phyloP scores from a whole-genome alignment of 2,888 invertebrate genomes.

The Trachelus stipa region DNA sequence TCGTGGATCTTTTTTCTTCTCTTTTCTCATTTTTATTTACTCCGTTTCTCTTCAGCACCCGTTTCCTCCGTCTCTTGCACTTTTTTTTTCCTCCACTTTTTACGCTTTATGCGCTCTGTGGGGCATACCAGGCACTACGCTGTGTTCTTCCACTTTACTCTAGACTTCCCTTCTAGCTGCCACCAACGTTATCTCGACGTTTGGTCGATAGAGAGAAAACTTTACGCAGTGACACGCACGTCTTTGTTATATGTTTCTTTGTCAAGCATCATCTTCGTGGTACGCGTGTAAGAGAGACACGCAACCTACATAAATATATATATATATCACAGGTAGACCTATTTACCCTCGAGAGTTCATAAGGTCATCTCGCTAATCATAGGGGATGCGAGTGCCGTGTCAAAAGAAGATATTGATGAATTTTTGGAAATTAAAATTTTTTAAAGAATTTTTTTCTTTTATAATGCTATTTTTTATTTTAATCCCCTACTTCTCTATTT shows the following conservation, averaged over 20 bases:
- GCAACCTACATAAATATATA: slow-evolving; percentile 7
- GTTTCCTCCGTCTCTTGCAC: slow-evolving; percentile 15
- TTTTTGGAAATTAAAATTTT: too few species aligned
- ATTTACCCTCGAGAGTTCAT: too few species aligned
- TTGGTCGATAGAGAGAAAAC: not conserved
- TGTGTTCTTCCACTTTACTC: not conserved
- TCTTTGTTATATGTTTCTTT: too few species aligned
- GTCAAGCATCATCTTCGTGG: not conserved
- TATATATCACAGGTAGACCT: slow-evolving; percentile 13
- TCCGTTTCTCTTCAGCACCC: not conserved
- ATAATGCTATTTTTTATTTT: too few species aligned
- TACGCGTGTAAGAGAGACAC: not conserved
- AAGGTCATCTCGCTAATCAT: too few species aligned
- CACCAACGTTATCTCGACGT: slow-evolving; percentile 8
- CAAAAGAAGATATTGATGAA: too few species aligned
- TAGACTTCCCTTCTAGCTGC: not conserved
- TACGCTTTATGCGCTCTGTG: slow-evolving; percentile 16
- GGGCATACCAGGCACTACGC: slow-evolving; percentile 20
- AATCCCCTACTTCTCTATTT: too few species aligned
- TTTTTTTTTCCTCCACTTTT: slow-evolving; percentile 13
- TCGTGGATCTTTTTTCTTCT: too few species aligned
- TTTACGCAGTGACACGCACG: too few species aligned
- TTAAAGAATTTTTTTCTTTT: too few species aligned
- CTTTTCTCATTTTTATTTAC: too few species aligned
- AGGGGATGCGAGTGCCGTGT: too few species aligned